A percentile compares a stretch with the other conserved stretches of the same genome.
These are phyloP conservation scores for Lypha dubia DNA, from an alignment of 2,888 invertebrate genomes.

Conservation along the genomic window DNA sequence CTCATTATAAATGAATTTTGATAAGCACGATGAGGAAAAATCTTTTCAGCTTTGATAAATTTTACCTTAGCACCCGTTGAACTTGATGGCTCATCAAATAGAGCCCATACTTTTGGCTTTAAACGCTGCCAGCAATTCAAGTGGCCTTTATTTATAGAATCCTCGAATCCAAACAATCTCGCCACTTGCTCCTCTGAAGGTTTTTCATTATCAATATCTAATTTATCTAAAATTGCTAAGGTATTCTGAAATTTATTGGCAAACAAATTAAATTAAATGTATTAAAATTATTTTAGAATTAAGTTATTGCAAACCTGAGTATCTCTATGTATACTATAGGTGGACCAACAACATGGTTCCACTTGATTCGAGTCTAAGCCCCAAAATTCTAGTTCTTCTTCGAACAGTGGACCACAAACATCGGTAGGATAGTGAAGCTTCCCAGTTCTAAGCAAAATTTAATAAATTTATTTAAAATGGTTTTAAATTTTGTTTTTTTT, in stretches of 20 bases:
- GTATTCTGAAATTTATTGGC: constrained; percentile 87
- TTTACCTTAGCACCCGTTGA: constrained; percentile 94
- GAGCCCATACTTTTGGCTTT: constrained; percentile 96
- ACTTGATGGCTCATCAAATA: constrained; percentile 98
- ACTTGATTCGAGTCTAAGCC: constrained; percentile 98
- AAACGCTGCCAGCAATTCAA: constrained; percentile 94
- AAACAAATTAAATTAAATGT: neutral
- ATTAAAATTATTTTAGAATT: neutral
- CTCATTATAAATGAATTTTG: too few species aligned
- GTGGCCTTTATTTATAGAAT: constrained; percentile 91
- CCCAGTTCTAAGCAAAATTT: constrained; percentile 87
- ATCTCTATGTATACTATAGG: constrained; percentile 94
- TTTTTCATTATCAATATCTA: constrained; percentile 96
- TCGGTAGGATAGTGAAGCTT: constrained; percentile 98
- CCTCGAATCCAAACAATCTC: constrained; percentile 95
- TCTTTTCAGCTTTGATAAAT: too few species aligned
- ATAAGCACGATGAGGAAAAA: too few species aligned
- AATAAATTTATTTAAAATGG: neutral
- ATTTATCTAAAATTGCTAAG: constrained; percentile 95
- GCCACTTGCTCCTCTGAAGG: constrained; percentile 97
- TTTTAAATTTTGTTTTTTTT: neutral
- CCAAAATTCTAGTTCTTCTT: constrained; percentile 98
- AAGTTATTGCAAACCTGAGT: constrained; percentile 87
- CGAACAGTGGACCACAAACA: constrained; percentile 98
- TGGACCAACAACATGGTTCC: constrained; percentile 99